Conservation (phyloP, 2,797 vertebrate genomes). For the Psittacula echo region DNA sequence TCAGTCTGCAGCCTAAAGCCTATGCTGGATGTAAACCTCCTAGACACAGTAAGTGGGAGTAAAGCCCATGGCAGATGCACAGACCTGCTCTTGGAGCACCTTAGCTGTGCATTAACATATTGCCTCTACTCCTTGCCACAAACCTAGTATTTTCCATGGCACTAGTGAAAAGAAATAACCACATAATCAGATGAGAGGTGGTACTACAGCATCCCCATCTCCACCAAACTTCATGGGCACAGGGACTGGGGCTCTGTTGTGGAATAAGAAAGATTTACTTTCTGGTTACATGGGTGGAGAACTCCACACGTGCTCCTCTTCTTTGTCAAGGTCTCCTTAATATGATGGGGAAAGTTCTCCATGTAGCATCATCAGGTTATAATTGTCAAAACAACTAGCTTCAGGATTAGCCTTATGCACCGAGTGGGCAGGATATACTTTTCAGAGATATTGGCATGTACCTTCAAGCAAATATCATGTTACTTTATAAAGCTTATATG, state of each 20-base stretch:
- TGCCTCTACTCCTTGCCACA: background rate
- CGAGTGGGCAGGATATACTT: rapidly evolving
- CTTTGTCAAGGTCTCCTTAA: background rate
- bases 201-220: background rate
- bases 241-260: background rate
- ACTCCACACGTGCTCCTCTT: rapidly evolving
- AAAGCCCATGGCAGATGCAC: background rate
- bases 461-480: background rate
- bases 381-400: background rate
- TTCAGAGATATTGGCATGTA: background rate
- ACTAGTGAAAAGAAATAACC: background rate
- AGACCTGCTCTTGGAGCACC: background rate
- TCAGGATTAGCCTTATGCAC: background rate
- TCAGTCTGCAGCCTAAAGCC: background rate
- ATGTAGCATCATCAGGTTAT: rapidly evolving
- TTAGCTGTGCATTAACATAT: background rate
- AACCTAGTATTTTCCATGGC: background rate
- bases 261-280: background rate
- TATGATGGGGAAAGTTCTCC: background rate
- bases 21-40: background rate
- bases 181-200: background rate
- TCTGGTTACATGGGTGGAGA: background rate
- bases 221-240: too few species aligned
- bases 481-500: background rate
- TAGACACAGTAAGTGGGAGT: background rate